Evolutionary conservation across 2,888 invertebrate species (phyloP), one percentile per base, ranked within the genome.

Genomic region (Synergus japonicus): DNA sequence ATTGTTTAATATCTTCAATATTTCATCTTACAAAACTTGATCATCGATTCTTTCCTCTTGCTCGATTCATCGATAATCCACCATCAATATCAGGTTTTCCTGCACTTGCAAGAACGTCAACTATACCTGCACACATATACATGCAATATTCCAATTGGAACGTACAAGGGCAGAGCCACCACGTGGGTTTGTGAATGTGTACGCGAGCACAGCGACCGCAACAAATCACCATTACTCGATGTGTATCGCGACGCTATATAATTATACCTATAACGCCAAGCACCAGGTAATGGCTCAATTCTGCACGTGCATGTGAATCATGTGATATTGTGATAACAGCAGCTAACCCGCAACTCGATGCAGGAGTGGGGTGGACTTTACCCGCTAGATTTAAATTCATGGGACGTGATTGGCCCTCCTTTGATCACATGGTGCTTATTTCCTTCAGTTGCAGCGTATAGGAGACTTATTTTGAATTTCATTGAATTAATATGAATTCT

Each of bases 191-290:
- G 86, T 87, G 85, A 86, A 85, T 84, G 85, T 84, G 86, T 83
- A 84, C 78, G 83, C 86, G 84, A 85, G 88, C 85, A 88, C 82
- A 29, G 29, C 29, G 3, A 29, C 29, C 86, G 84, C 90, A 88
- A 91, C 91, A 92, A 92, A 92, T 92, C 91, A 92, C 91, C 90
- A 92, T 92, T 92, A 92, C 91, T 91, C 91, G 91, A 92, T 92
- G 91, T 90, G 88, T 92, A 92, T 91, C 91, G 90, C 89, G 87
- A 89, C 86, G 91, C 91, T 90, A 91, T 90, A 90, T 92, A 92
- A 91, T 91, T 92, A 92, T 90, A 89, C 89, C 90, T 89, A 91
- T 92, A 91, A 91, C 90, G 90, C 88, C 88, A 88, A 90, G 89
- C 89, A 90, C 87, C 90, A 89, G 90, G 91, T 92, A 92, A 92